Percentiles rank a stretch among this genome's conserved stretches.
These are phyloP conservation scores for Mimachlamys varia DNA, from an alignment of 2,888 invertebrate genomes.

Conservation along the genomic window DNA sequence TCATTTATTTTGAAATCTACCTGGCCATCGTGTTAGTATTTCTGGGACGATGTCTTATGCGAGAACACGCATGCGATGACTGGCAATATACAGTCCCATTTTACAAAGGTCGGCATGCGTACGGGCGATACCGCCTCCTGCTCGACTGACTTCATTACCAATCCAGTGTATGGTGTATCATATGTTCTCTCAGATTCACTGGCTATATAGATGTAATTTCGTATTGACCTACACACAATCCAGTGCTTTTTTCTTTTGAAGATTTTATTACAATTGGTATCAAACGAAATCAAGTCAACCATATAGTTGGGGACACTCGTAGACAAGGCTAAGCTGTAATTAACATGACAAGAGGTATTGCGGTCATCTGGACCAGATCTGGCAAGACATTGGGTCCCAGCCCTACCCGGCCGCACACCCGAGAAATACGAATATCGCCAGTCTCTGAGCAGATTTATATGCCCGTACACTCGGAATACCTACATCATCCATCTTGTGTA, in stretches of 20 bases:
- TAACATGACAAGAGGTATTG: background rate
- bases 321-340: slow-evolving; percentile 8
- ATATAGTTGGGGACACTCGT: background rate
- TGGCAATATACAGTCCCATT: background rate
- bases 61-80: slow-evolving; percentile 11
- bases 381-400: background rate
- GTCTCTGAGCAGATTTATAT: background rate
- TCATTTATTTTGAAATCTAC: background rate
- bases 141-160: slow-evolving; percentile 8
- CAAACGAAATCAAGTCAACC: slow-evolving; percentile 31
- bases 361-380: too few relatives aligned
- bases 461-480: background rate
- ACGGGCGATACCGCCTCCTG: background rate
- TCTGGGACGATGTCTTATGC: slow-evolving; percentile 21
- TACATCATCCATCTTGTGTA: background rate
- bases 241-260: background rate
- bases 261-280: slow-evolving; percentile 32
- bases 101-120: background rate
- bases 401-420: background rate
- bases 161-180: background rate
- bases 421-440: background rate
- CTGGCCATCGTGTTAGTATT: background rate
- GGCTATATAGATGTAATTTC: background rate
- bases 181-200: background rate
- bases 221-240: background rate